Evolutionary conservation across 2,113 vertebrate species (phyloP), one percentile per base, ranked within the genome.

Genomic region (Sprattus sprattus): DNA sequence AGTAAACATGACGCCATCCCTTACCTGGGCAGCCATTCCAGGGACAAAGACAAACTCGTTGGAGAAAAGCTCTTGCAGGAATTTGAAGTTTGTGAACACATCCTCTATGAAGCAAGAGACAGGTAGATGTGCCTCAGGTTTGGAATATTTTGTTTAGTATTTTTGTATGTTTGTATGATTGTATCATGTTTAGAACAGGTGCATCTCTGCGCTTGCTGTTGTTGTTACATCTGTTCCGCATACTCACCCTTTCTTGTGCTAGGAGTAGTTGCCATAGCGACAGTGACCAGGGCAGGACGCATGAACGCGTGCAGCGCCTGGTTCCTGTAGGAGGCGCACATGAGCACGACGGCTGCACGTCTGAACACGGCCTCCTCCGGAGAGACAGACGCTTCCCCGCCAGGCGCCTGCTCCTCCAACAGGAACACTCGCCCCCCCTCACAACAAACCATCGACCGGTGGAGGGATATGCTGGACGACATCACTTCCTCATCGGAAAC

Each of bases 21-120:
- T 94, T 95, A 99, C 98, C 96, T 97, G 95, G 28, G 93, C 0
- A 22, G 92, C 87, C 83, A 93, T 92, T 85, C 95, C 97, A 57
- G 97, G 97, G 85, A 97, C 92, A 87, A 97, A 97, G 93, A 99
- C 94, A 90, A 99, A 99, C 85, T 99, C 98, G 46, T 96, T 94
- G 80, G 95, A 95, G 90, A 99, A 97, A 84, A 98, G 46, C 18
- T 94, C 93, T 85, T 89, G 95, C 16, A 99, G 94, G 91, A 99
- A 98, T 92, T 84, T 91, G 90, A 99, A 99, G 89, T 89, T 94
- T 71, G 83, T 90, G 83, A 95, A 96, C 87, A 98, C 90, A 84
- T 97, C 95, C 54, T 96, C 98, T 99, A 93, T 64, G 93, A 95
- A 84, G 1, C 16, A 81, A 78, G 11, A 15, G 4, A 78, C 28